Evolutionary conservation across 1,140 invertebrate species (phyloP).

Genomic region (Pseudomyrmex sp.): DNA sequence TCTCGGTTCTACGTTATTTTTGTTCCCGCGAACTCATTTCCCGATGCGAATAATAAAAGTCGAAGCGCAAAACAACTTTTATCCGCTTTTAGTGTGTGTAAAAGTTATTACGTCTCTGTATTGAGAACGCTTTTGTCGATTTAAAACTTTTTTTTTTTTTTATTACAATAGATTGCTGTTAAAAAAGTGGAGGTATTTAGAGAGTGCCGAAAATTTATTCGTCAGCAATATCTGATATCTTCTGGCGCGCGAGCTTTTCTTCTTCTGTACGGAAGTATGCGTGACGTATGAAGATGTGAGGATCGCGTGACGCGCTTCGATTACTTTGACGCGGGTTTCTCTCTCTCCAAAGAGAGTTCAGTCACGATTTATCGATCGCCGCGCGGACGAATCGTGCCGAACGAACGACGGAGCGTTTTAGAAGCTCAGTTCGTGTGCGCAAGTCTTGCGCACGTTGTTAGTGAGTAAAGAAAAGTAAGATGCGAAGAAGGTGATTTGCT

Average conservation of each 20-base stretch:
- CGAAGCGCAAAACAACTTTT: no score
- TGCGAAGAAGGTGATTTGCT: neutral
- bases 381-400: slow-evolving; percentile 23
- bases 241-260: slow-evolving; percentile 25
- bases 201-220: neutral
- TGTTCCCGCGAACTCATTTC: neutral
- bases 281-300: slow-evolving; percentile 49
- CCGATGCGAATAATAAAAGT: neutral
- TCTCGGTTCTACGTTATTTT: neutral
- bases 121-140: neutral
- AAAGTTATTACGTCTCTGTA: neutral
- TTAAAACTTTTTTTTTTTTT: neutral
- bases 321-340: slow-evolving; percentile 35
- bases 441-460: neutral
- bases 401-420: neutral
- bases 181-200: neutral
- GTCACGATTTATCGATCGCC: slow-evolving; percentile 56
- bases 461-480: neutral
- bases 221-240: slow-evolving; percentile 20
- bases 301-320: slow-evolving; percentile 62
- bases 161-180: neutral
- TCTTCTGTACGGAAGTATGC: neutral
- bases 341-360: slow-evolving; percentile 32
- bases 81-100: neutral
- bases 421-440: slow-evolving; percentile 13